Conservation (phyloP, 2,797 vertebrate genomes). For the Sebastes minor region DNA sequence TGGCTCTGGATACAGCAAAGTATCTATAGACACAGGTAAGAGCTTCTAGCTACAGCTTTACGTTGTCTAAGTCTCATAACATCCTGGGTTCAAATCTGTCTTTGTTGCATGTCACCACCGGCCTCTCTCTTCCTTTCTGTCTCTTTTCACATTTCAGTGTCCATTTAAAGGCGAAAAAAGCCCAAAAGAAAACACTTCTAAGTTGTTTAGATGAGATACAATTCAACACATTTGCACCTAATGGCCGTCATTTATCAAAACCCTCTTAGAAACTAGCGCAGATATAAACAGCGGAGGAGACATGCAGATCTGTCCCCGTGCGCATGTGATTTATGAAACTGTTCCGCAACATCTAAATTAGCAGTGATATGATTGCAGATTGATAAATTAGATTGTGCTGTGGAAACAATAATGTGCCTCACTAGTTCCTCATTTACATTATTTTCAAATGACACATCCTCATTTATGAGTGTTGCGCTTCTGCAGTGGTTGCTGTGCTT, state of each 20-base stretch:
- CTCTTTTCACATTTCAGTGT: not conserved
- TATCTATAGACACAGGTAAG: slow-evolving; percentile 81
- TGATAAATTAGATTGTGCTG: slow-evolving; percentile 19
- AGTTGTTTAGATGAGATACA: not conserved
- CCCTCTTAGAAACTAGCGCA: not conserved
- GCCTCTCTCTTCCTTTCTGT: not conserved
- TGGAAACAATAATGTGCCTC: slow-evolving; percentile 1
- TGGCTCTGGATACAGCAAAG: slow-evolving; percentile 76
- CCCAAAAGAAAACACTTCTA: slow-evolving; percentile 1
- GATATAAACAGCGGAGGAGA: not conserved
- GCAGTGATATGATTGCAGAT: slow-evolving; percentile 19
- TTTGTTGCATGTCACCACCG: not conserved
- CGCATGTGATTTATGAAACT: slow-evolving; percentile 16
- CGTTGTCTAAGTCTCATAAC: not conserved
- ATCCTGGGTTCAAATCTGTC: not conserved
- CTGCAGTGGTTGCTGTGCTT: not conserved
- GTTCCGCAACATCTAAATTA: slow-evolving; percentile 12
- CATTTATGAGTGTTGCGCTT: not conserved
- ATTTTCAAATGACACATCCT: not conserved
- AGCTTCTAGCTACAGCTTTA: not conserved
- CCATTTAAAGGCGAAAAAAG: not conserved
- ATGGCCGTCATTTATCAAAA: slow-evolving; percentile 20
- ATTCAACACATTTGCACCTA: slow-evolving; percentile 7
- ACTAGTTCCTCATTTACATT: slow-evolving; percentile 8
- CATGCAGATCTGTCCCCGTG: not conserved